Conservation (phyloP, 1,140 invertebrate species). For the Caenorhabditis brenneri region DNA sequence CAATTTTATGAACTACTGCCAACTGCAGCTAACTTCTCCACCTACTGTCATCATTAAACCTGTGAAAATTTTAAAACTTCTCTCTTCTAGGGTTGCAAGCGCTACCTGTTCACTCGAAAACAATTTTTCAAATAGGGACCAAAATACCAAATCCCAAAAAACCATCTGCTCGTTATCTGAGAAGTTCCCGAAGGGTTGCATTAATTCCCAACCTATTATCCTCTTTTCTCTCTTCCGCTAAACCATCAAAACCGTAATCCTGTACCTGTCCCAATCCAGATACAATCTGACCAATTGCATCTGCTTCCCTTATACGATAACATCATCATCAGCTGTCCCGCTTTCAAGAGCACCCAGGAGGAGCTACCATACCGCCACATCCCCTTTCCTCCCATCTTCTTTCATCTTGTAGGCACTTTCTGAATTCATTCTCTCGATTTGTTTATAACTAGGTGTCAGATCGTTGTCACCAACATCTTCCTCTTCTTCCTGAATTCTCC, state of each 20-base stretch:
- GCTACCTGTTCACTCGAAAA: no score
- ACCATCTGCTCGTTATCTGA: no score
- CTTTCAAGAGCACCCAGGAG: background rate
- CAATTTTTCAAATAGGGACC: no score
- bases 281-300: background rate
- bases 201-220: background rate
- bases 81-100: no score
- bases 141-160: no score
- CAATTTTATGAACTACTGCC: no score
- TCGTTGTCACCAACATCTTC: no score
- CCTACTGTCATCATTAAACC: no score
- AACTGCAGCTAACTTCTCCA: no score
- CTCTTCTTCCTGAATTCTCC: background rate
- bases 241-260: background rate
- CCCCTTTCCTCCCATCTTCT: background rate
- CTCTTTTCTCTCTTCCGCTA: background rate
- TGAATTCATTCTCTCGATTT: background rate
- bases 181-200: no score
- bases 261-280: background rate
- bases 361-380: background rate
- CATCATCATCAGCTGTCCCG: background rate
- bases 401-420: no score
- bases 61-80: no score
- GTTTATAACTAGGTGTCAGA: background rate
- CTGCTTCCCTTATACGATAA: slow-evolving; percentile 5